These are phyloP conservation scores for Tinamus major DNA, from an alignment of 2,797 vertebrate genomes.

Conservation along the genomic window DNA sequence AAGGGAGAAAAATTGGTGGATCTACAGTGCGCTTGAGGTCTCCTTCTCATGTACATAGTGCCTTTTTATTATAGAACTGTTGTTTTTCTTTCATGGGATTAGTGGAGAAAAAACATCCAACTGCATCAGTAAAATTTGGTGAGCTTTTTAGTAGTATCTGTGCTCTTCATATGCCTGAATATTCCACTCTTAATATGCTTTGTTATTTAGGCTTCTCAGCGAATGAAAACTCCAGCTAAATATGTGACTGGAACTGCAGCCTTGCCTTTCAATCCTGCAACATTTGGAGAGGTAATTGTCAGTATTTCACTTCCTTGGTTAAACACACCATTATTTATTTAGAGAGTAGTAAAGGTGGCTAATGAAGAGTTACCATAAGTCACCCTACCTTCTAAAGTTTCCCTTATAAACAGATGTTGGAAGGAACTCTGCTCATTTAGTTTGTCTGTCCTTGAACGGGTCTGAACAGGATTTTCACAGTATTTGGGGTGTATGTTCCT, in stretches of 20 bases:
- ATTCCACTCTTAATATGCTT: background rate
- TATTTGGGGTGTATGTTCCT: rapidly evolving
- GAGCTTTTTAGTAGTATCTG: background rate
- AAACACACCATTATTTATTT: background rate
- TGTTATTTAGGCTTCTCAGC: slow-evolving; percentile 88
- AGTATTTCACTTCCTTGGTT: background rate
- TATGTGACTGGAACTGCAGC: slow-evolving; percentile 91
- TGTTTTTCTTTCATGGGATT: background rate
- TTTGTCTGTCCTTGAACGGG: background rate
- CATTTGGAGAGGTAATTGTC: slow-evolving; percentile 91
- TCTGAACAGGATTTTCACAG: background rate
- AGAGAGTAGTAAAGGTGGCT: background rate
- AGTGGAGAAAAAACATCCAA: slow-evolving; percentile 4
- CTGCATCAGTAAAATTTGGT: background rate
- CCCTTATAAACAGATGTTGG: background rate
- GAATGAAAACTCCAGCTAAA: slow-evolving; percentile 95
- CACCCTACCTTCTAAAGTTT: background rate
- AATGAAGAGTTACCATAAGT: background rate
- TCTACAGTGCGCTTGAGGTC: background rate
- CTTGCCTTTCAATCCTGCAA: slow-evolving; percentile 95
- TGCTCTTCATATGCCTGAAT: background rate
- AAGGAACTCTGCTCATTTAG: background rate
- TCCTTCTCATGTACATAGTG: background rate
- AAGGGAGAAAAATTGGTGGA: rapidly evolving
- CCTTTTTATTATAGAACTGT: background rate